Conservation (phyloP, 2,113 vertebrate species). For the Myrmophylax atrothorax region DNA sequence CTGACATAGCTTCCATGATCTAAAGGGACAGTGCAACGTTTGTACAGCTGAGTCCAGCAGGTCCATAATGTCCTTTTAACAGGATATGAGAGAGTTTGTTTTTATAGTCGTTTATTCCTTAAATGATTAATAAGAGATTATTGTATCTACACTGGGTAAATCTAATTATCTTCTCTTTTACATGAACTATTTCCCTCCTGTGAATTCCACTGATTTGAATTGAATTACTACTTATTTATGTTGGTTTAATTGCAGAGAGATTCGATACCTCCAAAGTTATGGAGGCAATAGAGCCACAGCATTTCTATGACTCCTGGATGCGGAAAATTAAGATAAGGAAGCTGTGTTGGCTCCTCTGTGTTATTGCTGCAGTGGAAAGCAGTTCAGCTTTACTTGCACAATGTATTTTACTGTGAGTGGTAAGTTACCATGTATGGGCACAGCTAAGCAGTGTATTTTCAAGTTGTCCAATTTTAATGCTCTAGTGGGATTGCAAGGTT, state of each 20-base stretch:
- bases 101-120: not conserved
- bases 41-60: not conserved
- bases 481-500: not conserved
- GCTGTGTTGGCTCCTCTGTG: not conserved
- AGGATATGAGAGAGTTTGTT: not conserved
- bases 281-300: not conserved
- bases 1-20: not conserved
- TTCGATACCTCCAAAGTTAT: not conserved
- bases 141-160: not conserved
- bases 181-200: not conserved
- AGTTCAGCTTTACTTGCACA: not conserved
- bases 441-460: not conserved
- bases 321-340: not conserved
- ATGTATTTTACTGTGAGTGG: not conserved
- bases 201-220: not conserved
- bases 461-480: not conserved
- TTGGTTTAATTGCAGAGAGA: not conserved
- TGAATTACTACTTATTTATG: constrained; percentile 23
- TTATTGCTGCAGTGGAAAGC: not conserved
- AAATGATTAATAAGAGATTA: not conserved
- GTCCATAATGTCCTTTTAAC: not conserved
- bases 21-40: not conserved
- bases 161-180: not conserved
- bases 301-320: not conserved
- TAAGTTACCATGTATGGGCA: not conserved